Percentiles rank a stretch among this genome's conserved stretches.
Evolutionary conservation across 1,140 invertebrate species (phyloP).

Genomic region (Cryptotermes secundus): DNA sequence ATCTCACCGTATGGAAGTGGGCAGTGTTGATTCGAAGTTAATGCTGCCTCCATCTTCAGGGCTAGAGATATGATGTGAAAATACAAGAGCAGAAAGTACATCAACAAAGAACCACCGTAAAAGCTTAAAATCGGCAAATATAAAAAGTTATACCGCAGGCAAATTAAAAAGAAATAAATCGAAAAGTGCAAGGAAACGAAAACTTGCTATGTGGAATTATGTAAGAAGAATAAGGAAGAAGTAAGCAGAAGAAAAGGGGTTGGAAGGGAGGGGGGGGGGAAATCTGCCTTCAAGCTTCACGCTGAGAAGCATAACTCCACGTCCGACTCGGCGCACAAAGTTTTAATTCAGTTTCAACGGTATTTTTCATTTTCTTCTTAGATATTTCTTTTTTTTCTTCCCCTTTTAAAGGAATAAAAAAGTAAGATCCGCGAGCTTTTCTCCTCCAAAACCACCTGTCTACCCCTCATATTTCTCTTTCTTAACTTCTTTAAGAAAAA

Average conservation of each 20-base stretch:
- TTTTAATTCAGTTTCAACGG: slow-evolving; percentile 18
- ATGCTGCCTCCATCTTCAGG: too few relatives aligned
- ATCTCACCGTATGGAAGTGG: too few relatives aligned
- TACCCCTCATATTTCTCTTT: slow-evolving; percentile 5
- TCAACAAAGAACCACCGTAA: too few relatives aligned
- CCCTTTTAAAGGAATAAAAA: background rate
- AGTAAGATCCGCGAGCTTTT: background rate
- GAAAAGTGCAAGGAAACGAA: background rate
- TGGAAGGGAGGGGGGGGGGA: background rate
- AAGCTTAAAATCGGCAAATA: too few relatives aligned
- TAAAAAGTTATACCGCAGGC: background rate
- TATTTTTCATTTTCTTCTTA: slow-evolving; percentile 13
- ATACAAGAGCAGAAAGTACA: too few relatives aligned
- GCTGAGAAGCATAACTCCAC: background rate
- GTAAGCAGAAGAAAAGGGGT: background rate
- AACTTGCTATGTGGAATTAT: background rate
- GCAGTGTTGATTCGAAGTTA: too few relatives aligned
- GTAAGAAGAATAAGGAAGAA: background rate
- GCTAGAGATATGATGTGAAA: too few relatives aligned
- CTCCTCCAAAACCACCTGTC: slow-evolving; percentile 3
- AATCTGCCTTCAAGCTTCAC: background rate
- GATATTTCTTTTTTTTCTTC: slow-evolving; percentile 2
- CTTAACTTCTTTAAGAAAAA: background rate
- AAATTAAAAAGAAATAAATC: background rate
- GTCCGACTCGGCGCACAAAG: background rate